A percentile compares a stretch with the other conserved stretches of the same genome.
Evolutionary conservation across 2,113 vertebrate genomes (phyloP).

Genomic region (Ailuropoda melanoleuca): DNA sequence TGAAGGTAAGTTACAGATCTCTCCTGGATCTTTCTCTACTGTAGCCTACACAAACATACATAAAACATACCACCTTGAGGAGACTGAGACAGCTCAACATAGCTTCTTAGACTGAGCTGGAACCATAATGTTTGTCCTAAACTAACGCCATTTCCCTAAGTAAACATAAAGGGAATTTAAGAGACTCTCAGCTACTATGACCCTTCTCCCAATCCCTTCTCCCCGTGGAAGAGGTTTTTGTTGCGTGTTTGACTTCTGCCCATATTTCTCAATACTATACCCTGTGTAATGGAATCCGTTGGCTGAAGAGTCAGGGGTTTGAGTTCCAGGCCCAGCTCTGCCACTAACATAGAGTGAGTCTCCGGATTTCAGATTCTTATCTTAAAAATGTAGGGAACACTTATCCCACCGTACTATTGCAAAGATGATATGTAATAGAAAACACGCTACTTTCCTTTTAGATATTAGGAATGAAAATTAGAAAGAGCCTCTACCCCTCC

Average conservation of each 20-base stretch:
- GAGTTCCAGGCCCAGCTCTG: background rate
- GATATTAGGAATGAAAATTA: slow-evolving; percentile 11
- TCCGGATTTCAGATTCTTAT: slow-evolving; percentile 1
- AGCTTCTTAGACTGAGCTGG: background rate
- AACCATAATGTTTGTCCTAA: background rate
- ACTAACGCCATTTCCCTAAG: background rate
- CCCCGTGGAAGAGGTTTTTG: background rate
- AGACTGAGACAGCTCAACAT: background rate
- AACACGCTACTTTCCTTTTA: background rate
- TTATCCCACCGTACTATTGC: background rate
- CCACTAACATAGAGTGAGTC: background rate
- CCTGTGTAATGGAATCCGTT: background rate
- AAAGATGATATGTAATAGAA: background rate
- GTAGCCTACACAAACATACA: too few species aligned
- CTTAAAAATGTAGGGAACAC: background rate
- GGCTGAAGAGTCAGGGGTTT: background rate
- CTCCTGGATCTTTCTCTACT: background rate
- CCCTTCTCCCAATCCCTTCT: background rate
- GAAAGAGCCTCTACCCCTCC: background rate
- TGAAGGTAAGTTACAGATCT: background rate
- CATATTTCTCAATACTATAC: background rate
- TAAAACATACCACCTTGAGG: background rate
- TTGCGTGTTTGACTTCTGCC: background rate
- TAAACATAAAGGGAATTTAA: background rate
- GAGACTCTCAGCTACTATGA: background rate